A percentile compares a stretch with the other conserved stretches of the same genome.
Evolutionary conservation across 2,888 invertebrate genomes (phyloP).

Genomic region (Mesorhabditis belari): DNA sequence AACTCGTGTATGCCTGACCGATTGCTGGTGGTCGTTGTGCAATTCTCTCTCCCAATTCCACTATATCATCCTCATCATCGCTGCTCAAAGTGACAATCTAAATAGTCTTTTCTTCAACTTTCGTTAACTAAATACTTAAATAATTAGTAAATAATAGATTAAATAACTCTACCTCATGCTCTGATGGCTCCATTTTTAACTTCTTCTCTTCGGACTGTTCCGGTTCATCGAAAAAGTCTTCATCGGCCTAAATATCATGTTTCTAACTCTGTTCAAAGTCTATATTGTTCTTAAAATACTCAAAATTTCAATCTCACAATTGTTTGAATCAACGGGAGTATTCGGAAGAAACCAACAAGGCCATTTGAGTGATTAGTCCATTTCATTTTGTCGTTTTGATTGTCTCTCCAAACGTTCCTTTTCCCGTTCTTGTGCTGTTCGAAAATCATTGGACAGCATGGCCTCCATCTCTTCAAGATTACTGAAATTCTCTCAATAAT

Average conservation of each 20-base stretch:
- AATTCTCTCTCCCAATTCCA: conserved; percentile 3
- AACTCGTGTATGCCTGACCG: not conserved
- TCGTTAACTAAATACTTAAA: too few species aligned
- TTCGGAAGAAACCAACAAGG: not conserved
- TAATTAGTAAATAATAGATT: too few species aligned
- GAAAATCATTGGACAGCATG: not conserved
- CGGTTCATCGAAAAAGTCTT: not conserved
- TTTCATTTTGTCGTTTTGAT: not conserved
- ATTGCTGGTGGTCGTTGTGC: not conserved
- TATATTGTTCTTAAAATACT: too few species aligned
- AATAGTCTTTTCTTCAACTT: too few species aligned
- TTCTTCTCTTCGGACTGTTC: not conserved
- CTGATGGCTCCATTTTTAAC: not conserved
- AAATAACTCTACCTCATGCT: too few species aligned
- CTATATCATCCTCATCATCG: conserved; percentile 15
- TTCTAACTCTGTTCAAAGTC: too few species aligned
- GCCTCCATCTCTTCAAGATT: not conserved
- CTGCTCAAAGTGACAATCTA: conserved; percentile 11
- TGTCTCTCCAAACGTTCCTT: not conserved
- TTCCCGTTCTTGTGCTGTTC: not conserved
- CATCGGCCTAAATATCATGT: not conserved
- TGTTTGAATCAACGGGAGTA: too few species aligned
- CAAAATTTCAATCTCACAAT: too few species aligned
- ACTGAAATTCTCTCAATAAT: not conserved
- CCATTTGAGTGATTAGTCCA: not conserved